Evolutionary conservation across 2,113 vertebrate genomes (phyloP).

Genomic region (Nesospiza acunhae): DNA sequence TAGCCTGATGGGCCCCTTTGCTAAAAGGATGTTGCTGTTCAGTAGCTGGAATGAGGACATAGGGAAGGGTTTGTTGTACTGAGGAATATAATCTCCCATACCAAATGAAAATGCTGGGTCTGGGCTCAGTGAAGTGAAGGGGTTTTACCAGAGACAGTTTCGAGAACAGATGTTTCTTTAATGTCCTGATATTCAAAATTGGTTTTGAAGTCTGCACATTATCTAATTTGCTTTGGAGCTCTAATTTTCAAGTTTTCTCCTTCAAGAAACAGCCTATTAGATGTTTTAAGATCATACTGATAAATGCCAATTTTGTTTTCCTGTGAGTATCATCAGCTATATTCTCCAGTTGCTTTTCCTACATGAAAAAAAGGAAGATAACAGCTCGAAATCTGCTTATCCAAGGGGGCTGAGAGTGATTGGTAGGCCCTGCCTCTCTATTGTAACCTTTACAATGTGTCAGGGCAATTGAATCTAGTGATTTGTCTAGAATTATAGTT

Average conservation of each 20-base stretch:
- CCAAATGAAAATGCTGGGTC: not conserved
- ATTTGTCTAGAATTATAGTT: not conserved
- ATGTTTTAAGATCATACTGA: not conserved
- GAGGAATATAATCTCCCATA: not conserved
- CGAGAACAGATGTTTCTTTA: not conserved
- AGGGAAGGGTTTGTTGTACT: not conserved
- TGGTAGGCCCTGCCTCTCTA: not conserved
- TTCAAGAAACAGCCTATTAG: not conserved
- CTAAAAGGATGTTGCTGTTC: fast-evolving
- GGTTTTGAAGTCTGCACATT: not conserved
- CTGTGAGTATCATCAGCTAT: not conserved
- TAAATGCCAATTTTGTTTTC: not conserved
- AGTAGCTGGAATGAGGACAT: not conserved
- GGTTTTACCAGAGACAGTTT: not conserved
- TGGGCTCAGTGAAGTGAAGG: not conserved
- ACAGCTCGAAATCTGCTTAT: not conserved
- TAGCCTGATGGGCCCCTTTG: not conserved
- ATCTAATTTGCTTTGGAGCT: not conserved
- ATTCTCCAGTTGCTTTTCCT: not conserved
- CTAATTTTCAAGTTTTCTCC: not conserved
- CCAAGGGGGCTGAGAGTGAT: not conserved
- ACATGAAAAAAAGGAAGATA: not conserved
- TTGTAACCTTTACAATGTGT: not conserved
- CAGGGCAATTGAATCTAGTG: not conserved
- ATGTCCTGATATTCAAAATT: not conserved